Conservation (phyloP, 2,888 invertebrate genomes). For the Melieria omissa region DNA sequence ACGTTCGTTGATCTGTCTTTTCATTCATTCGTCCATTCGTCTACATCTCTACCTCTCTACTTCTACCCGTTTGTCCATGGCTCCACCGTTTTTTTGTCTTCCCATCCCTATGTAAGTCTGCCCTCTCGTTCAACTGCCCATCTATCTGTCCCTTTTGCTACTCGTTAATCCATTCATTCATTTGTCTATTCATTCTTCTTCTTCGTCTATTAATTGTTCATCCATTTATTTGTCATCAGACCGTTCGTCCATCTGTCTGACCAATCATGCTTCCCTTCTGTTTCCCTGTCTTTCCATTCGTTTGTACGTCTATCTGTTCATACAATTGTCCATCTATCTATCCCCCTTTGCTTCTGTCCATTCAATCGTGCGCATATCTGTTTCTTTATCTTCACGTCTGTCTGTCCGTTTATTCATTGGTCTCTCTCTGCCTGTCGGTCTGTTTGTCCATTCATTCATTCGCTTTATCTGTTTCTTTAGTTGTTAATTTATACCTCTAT, state of each 20-base stretch:
- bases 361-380: background rate
- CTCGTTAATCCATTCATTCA: background rate
- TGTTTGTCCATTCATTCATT: no score
- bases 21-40: no score
- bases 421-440: background rate
- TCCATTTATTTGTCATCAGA: background rate
- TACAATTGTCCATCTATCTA: background rate
- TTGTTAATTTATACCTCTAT: background rate
- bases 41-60: background rate
- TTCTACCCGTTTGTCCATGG: background rate
- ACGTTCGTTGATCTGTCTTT: no score
- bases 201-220: background rate
- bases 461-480: background rate
- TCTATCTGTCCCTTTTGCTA: background rate
- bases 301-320: background rate
- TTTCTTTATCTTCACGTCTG: background rate
- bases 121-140: background rate
- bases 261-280: background rate
- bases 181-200: background rate
- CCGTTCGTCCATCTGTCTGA: background rate
- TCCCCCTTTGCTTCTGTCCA: background rate
- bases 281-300: background rate
- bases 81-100: background rate
- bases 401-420: background rate
- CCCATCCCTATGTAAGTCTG: background rate